phyloP scores from a whole-genome alignment of 1,140 invertebrate genomes.

The Sitodiplosis mosellana region DNA sequence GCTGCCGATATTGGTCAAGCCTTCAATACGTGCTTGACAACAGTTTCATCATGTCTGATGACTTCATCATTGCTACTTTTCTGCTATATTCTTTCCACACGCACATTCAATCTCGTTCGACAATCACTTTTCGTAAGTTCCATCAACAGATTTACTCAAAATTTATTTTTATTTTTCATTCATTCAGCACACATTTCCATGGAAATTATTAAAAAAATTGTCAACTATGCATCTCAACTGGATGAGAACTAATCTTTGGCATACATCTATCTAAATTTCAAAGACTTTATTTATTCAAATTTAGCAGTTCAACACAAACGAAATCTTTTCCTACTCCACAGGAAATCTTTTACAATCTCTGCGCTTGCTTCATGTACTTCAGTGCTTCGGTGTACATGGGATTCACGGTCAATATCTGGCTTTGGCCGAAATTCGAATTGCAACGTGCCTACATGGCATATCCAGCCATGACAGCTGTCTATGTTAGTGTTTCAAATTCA shows the following conservation, averaged over 20 bases:
- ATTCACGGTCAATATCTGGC: slow-evolving; percentile 49
- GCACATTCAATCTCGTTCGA: slow-evolving; percentile 47
- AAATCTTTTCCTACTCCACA: background rate
- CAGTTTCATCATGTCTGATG: slow-evolving; percentile 50
- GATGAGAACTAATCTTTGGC: background rate
- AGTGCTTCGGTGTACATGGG: slow-evolving; percentile 53
- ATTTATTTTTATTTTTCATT: background rate
- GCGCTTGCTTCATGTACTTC: background rate
- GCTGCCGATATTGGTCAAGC: slow-evolving; percentile 44
- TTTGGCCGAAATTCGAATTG: slow-evolving; percentile 41
- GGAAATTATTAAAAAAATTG: background rate
- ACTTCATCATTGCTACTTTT: slow-evolving; percentile 47
- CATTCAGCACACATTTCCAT: background rate
- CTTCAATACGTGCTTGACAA: slow-evolving; percentile 56
- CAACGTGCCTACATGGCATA: slow-evolving; percentile 41
- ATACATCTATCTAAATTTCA: background rate
- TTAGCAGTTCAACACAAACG: background rate
- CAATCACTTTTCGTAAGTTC: slow-evolving; percentile 61
- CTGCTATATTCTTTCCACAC: slow-evolving; percentile 57
- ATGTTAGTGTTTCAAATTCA: slow-evolving; percentile 40
- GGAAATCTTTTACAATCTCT: slow-evolving; percentile 1
- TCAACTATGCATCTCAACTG: background rate
- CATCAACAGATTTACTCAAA: background rate
- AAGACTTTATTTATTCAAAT: background rate
- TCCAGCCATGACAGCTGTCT: slow-evolving; percentile 64